phyloP scores from a whole-genome alignment of 2,113 vertebrate genomes.

The Chlorodrepanis virens region DNA sequence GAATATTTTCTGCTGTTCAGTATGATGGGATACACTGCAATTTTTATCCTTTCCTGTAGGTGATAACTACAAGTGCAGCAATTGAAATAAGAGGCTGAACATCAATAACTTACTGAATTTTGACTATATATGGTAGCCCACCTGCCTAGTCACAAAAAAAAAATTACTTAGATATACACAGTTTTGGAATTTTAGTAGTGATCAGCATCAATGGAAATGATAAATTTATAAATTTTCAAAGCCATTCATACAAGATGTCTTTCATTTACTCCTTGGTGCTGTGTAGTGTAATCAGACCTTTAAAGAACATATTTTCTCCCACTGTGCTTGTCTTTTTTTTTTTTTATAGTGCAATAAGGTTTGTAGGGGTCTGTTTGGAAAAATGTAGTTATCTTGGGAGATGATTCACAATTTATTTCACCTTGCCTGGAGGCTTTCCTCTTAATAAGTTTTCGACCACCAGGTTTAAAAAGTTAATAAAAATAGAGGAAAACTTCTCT shows the following conservation, averaged over 20 bases:
- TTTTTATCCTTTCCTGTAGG: neutral
- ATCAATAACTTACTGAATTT: neutral
- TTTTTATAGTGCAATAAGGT: neutral
- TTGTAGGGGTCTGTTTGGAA: neutral
- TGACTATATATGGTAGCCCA: neutral
- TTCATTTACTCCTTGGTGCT: neutral
- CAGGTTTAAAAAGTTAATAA: neutral
- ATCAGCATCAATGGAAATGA: neutral
- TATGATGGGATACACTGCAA: neutral
- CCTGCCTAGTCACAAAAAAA: neutral
- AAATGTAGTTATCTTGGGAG: neutral
- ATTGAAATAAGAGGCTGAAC: neutral
- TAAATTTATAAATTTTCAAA: neutral
- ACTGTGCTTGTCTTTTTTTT: neutral
- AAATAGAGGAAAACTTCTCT: neutral
- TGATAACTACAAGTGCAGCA: neutral
- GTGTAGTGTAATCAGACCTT: neutral
- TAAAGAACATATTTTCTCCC: neutral
- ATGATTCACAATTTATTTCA: slow-evolving; percentile 9
- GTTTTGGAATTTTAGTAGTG: neutral
- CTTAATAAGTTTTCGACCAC: neutral
- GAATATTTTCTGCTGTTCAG: neutral
- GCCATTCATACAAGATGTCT: neutral
- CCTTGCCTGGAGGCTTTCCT: neutral
- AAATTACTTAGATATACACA: neutral